Percentiles rank a stretch among this genome's conserved stretches.
Conservation (phyloP, 2,113 vertebrate genomes). For the Mustela lutreola region DNA sequence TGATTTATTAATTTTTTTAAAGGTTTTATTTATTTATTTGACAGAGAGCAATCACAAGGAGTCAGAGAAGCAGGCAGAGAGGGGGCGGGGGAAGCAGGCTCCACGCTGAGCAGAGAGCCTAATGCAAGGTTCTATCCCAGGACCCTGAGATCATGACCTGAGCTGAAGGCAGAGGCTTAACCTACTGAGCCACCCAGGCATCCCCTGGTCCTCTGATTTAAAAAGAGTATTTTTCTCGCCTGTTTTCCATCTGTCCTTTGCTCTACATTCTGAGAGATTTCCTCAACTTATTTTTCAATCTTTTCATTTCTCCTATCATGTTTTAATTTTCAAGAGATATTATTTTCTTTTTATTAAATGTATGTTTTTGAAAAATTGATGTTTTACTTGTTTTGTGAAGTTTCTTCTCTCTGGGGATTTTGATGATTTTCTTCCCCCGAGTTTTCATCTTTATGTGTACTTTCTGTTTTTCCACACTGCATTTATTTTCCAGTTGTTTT, state of each 20-base stretch:
- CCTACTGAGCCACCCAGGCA: too few relatives aligned
- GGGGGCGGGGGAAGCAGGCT: too few relatives aligned
- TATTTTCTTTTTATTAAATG: not conserved
- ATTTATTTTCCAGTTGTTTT: slow-evolving; percentile 32
- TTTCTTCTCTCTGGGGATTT: slow-evolving; percentile 5
- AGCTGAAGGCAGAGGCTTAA: too few relatives aligned
- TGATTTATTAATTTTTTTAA: not conserved
- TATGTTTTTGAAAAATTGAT: not conserved
- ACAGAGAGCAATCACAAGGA: too few relatives aligned
- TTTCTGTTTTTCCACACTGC: slow-evolving; percentile 10
- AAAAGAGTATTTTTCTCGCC: not conserved
- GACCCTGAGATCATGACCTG: too few relatives aligned
- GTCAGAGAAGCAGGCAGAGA: too few relatives aligned
- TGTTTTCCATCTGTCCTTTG: not conserved
- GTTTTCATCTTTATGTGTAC: not conserved
- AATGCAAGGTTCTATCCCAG: too few relatives aligned
- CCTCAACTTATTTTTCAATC: slow-evolving; percentile 23
- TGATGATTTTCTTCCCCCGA: not conserved
- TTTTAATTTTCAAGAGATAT: slow-evolving; percentile 9
- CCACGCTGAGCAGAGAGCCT: too few relatives aligned
- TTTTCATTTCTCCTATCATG: not conserved
- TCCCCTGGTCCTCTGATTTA: not conserved
- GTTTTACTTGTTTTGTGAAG: not conserved
- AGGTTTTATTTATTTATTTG: too few relatives aligned
- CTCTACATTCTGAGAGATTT: not conserved